Base-by-base conservation (phyloP, 2,797 vertebrate species). In the Vultur gryphus region DNA sequence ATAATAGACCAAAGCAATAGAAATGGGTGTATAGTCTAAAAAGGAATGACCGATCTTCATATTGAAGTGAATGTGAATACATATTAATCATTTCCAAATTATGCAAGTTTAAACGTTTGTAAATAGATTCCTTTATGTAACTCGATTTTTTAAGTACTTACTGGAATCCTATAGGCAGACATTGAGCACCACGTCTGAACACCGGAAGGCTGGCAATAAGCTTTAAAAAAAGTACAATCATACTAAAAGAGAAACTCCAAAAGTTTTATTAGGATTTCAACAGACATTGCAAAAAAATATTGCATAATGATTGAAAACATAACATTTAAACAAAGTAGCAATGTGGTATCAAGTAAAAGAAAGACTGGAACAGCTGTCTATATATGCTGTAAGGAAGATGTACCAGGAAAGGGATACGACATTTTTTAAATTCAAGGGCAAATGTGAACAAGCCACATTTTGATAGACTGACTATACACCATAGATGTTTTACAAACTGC, bases 191-290 rank as follows among this genome's bases (percentile, higher is more conserved):
- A 24, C 5, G 23, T 65, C 10, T 90, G 70, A 89, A 93, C 6
- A 78, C 6, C 1, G 1, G 39, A 69, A 70, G 44, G 49, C 46
- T 82, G 37, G n/a, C 29, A 15, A 49, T 19, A 24, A 65, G 28
- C 39, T 78, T 73, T 73, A 46, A 76, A 77, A 67, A 65, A 92
- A 89, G 72, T 44, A 93, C 77, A 93, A 41, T 28, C 62, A 88
- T 48, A 95, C 92, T 92, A 90, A 79, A 97, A 95, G 83, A 94
- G 86, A 96, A 98, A 98, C 89, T 94, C 84, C 92, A 92, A 93
- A 96, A 97, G 93, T 96, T 97, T 98, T 98, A 98, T 98, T 98
- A 97, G 91, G 96, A 97, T 96, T 97, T 98, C 80, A 98, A 97
- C 97, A 97, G 94, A 98, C 93, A 95, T 94, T 97, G 95, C 94